Evolutionary conservation across 2,113 vertebrate species (phyloP).

Genomic region (Lutjanus erythropterus): DNA sequence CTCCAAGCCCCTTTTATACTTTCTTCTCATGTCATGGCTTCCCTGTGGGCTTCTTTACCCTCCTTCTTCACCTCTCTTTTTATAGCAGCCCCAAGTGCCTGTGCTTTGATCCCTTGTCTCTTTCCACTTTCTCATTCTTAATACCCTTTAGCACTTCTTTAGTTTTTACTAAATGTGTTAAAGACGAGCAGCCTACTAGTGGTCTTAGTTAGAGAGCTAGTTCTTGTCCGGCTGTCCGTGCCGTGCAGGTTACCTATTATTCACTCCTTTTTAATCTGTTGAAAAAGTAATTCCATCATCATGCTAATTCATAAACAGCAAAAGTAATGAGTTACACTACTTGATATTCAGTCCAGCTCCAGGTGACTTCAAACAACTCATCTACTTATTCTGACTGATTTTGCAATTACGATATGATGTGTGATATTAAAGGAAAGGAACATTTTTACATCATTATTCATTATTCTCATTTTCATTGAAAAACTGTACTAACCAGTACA

Average conservation of each 20-base stretch:
- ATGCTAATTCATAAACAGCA: background rate
- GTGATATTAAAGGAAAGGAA: too few species aligned
- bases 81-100: constrained; percentile 12
- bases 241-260: background rate
- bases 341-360: background rate
- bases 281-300: background rate
- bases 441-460: too few species aligned
- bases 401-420: too few species aligned
- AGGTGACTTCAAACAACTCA: background rate
- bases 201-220: background rate
- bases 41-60: constrained; percentile 56
- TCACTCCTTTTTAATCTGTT: too few species aligned
- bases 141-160: constrained; percentile 16
- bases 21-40: constrained; percentile 50
- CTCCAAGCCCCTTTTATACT: constrained; percentile 38
- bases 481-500: too few species aligned
- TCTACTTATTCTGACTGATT: too few species aligned
- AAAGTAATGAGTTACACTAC: background rate
- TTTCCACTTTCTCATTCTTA: constrained; percentile 34
- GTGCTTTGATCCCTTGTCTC: constrained; percentile 30
- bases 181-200: background rate
- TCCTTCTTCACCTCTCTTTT: constrained; percentile 47
- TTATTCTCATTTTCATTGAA: too few species aligned
- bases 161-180: constrained; percentile 19
- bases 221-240: background rate